Evolutionary conservation across 2,888 invertebrate species (phyloP).

Genomic region (Tiliacea aurago): DNA sequence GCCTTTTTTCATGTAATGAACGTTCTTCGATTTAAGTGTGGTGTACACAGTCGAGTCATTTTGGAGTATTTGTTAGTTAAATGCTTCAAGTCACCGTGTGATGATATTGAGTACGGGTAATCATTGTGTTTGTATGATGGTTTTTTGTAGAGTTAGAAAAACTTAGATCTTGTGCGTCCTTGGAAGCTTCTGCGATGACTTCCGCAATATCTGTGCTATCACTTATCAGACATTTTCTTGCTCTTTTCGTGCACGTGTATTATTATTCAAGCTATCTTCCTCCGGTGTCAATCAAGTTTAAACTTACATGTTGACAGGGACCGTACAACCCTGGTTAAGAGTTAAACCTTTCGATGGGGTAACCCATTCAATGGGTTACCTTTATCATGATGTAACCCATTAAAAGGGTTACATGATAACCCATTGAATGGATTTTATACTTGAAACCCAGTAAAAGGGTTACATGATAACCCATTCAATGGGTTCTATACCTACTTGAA

Average conservation of each 20-base stretch:
- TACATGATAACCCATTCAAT: no score
- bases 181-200: not conserved
- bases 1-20: conserved; percentile 40
- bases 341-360: no score
- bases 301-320: no score
- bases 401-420: no score
- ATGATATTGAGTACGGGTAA: conserved; percentile 1
- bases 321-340: no score
- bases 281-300: not conserved
- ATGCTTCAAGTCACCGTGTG: conserved; percentile 10
- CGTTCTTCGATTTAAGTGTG: conserved; percentile 34
- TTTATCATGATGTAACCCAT: no score
- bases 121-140: not conserved
- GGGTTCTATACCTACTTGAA: no score
- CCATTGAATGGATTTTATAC: no score
- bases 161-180: not conserved
- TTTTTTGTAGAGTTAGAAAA: conserved; percentile 27
- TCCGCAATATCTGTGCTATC: not conserved
- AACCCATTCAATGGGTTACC: no score
- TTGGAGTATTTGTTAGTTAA: conserved; percentile 11
- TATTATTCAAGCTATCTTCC: no score
- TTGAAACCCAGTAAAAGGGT: no score
- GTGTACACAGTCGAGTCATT: conserved; percentile 25
- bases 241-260: not conserved
- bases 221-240: not conserved